Evolutionary conservation across 2,888 invertebrate species (phyloP).

Genomic region (Bedellia somnulentella): DNA sequence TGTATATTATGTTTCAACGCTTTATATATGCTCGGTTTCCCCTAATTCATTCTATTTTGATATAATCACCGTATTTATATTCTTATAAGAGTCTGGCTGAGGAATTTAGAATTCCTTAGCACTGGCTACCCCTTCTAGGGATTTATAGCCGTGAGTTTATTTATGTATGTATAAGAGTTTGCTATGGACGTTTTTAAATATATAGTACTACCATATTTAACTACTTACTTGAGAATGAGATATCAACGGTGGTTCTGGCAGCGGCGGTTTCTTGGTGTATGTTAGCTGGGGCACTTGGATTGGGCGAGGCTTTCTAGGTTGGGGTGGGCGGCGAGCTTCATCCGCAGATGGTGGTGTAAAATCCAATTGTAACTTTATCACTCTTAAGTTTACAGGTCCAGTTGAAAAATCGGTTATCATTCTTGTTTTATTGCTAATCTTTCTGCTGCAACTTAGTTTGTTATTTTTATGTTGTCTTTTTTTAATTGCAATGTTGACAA

Average conservation of each 20-base stretch:
- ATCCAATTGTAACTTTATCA: conserved; percentile 41
- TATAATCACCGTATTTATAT: not conserved
- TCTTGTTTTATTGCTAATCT: conserved; percentile 5
- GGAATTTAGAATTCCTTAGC: too few species aligned
- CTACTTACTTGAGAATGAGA: conserved; percentile 22
- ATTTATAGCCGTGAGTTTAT: too few species aligned
- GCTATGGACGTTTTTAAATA: not conserved
- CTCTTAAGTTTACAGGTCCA: conserved; percentile 44
- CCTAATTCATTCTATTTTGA: not conserved
- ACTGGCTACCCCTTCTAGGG: too few species aligned
- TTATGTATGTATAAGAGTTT: too few species aligned
- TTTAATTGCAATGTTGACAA: not conserved
- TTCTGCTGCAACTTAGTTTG: not conserved
- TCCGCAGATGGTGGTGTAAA: conserved; percentile 21
- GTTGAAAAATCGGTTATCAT: conserved; percentile 42
- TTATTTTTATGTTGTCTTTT: not conserved
- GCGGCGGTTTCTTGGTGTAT: conserved; percentile 17
- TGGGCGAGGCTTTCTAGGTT: conserved; percentile 24
- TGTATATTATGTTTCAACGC: too few species aligned
- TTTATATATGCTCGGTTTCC: too few species aligned
- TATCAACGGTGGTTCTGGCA: conserved; percentile 32
- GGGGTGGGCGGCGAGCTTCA: conserved; percentile 19
- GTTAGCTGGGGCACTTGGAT: conserved; percentile 28
- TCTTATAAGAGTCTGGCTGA: too few species aligned
- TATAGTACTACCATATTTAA: not conserved